phyloP scores from a whole-genome alignment of 2,888 invertebrate species.

The Macropis europaea region DNA sequence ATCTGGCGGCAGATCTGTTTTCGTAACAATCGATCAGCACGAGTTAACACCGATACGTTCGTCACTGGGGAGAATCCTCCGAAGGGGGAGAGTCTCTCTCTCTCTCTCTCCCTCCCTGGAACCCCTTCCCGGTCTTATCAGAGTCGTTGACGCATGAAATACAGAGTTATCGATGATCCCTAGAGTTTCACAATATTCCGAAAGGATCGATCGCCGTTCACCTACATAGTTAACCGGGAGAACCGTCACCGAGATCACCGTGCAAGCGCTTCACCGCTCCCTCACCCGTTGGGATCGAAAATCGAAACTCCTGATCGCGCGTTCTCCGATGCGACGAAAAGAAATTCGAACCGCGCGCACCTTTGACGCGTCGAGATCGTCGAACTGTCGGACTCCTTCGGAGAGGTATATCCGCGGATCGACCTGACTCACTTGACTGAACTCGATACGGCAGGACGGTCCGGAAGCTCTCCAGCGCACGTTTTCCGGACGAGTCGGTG shows the following conservation, averaged over 20 bases:
- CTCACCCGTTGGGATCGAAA: not conserved
- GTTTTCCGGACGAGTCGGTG: conserved; percentile 71
- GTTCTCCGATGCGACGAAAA: conserved; percentile 7
- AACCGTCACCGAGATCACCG: not conserved
- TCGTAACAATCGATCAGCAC: not conserved
- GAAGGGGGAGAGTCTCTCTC: conserved; percentile 8
- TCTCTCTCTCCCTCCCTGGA: not conserved
- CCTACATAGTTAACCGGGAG: not conserved
- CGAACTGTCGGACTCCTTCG: not conserved
- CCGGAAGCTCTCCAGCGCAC: conserved; percentile 63
- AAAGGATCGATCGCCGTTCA: not conserved
- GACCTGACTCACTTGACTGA: conserved; percentile 61
- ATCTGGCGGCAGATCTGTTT: not conserved
- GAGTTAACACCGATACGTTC: not conserved
- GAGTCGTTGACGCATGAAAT: not conserved
- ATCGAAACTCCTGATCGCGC: not conserved
- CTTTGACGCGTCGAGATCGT: not conserved
- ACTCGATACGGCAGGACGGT: conserved; percentile 56
- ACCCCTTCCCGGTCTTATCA: not conserved
- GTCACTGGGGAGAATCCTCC: not conserved
- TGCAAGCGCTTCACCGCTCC: not conserved
- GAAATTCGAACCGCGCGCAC: not conserved
- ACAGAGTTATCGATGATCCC: not conserved
- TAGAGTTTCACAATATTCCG: not conserved
- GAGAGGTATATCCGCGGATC: conserved; percentile 33